A percentile compares a stretch with the other conserved stretches of the same genome.
Evolutionary conservation across 2,113 vertebrate species (phyloP).

Genomic region (Protobothrops mucrosquamatus): DNA sequence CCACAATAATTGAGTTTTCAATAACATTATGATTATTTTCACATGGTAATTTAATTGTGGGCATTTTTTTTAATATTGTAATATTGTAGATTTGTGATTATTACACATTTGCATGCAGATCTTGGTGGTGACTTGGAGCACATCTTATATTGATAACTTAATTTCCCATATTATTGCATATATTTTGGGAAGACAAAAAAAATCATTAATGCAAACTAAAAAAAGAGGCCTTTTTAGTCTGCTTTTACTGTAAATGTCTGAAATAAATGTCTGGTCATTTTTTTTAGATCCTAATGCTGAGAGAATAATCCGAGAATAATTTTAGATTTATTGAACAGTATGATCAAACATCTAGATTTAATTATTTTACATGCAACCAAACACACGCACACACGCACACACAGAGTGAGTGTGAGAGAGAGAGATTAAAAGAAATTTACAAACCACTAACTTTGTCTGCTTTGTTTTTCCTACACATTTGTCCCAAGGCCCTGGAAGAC

Average conservation of each 20-base stretch:
- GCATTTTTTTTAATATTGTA: constrained; percentile 97
- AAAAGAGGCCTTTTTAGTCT: constrained; percentile 71
- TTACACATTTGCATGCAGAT: constrained; percentile 99
- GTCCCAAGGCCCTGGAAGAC: neutral
- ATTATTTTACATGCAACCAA: constrained; percentile 65
- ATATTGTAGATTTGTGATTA: constrained; percentile 99
- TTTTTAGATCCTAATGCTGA: constrained; percentile 59
- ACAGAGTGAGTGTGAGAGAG: no score
- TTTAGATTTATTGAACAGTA: constrained; percentile 72
- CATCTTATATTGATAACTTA: constrained; percentile 97
- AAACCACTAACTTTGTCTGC: constrained; percentile 18
- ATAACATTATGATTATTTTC: constrained; percentile 99
- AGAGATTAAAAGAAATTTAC: constrained; percentile 28
- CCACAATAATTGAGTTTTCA: constrained; percentile 99
- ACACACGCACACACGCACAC: constrained; percentile 36
- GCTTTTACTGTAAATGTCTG: constrained; percentile 75
- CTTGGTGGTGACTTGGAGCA: constrained; percentile 91
- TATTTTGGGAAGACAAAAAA: constrained; percentile 82
- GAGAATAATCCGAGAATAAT: constrained; percentile 70
- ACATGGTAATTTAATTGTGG: constrained; percentile 99
- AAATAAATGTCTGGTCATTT: constrained; percentile 69
- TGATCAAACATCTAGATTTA: constrained; percentile 71
- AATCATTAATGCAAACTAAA: constrained; percentile 80
- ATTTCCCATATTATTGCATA: constrained; percentile 98
- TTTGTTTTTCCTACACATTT: constrained; percentile 1